Evolutionary conservation across 2,113 vertebrate genomes (phyloP), one percentile per base, ranked within the genome.

Genomic region (Ptilonorhynchus violaceus): DNA sequence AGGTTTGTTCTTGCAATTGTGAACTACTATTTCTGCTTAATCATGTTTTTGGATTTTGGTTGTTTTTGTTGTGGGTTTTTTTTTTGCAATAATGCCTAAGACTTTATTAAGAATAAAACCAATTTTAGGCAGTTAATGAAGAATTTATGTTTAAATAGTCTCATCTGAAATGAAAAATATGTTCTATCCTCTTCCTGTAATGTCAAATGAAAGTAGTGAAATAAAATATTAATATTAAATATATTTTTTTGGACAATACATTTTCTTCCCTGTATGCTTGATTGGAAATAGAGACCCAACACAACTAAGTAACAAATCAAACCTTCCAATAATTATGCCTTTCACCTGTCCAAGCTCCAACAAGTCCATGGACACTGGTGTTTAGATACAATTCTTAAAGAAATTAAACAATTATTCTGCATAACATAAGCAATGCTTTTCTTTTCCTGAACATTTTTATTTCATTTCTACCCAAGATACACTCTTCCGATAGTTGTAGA

Each of bases 311-410:
- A 52, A 37, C 17, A 72, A 62, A 78, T 28, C 10, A 64, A 63
- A 49, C 5, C 6, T 82, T n/a, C 13, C 7, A 58, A 7, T 20
- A 72, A 41, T 25, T 60, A 33, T 19, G 13, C 5, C 10, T 50
- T 76, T 30, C 9, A 52, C 7, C 5, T 16, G 21, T 63, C 18
- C 17, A 69, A 62, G 14, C 3, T 4, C 37, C 27, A 62, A 39
- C 4, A 60, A 50, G 23, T 33, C 10, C 11, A 22, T 8, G 6
- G 12, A 39, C 9, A 73, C 2, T 70, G 0, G 3, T 42, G 5
- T 15, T 27, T 4, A 35, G 12, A 66, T 23, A 25, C 2, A 50
- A 41, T 28, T 35, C 13, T 60, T 42, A 52, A 35, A 75, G 24
- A 41, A 53, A 35, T 41, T 19, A 0, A 2, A 47, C 78, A 53